phyloP scores from a whole-genome alignment of 2,888 invertebrate species.

The Capitulum mitella region DNA sequence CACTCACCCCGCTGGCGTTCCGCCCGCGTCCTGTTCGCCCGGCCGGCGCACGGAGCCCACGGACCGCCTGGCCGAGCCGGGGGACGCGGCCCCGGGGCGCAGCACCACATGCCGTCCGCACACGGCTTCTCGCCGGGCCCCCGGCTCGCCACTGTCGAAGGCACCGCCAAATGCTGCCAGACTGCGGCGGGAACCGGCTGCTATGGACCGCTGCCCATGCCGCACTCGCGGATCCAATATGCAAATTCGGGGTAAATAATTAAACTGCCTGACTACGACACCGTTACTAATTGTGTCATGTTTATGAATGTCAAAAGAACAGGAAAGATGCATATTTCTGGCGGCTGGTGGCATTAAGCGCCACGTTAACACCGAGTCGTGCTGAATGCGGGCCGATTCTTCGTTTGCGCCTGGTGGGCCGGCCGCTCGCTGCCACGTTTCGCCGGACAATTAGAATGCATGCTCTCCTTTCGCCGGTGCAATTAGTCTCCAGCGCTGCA shows the following conservation, averaged over 20 bases:
- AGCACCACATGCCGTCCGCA: too few species aligned
- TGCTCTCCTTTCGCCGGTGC: constrained; percentile 7
- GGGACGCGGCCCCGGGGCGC: too few species aligned
- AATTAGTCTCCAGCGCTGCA: neutral
- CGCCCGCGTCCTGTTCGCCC: too few species aligned
- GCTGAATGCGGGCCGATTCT: neutral
- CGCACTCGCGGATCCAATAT: neutral
- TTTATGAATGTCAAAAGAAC: constrained; percentile 21
- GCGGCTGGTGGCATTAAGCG: neutral
- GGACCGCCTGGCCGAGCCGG: too few species aligned
- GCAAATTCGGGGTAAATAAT: constrained; percentile 21
- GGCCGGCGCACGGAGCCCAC: too few species aligned
- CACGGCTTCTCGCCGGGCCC: too few species aligned
- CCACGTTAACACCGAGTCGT: neutral
- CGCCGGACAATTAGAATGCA: neutral
- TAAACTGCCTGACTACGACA: neutral
- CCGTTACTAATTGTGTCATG: constrained; percentile 20
- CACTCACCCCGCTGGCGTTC: too few species aligned
- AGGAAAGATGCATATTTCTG: neutral
- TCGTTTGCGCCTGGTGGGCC: neutral
- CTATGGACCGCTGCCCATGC: neutral
- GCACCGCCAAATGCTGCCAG: neutral
- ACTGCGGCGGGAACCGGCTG: neutral
- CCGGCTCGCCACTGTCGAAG: too few species aligned
- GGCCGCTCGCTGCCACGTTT: neutral